These are phyloP conservation scores for Brachyptera risi DNA, from an alignment of 2,888 invertebrate species.

Conservation along the genomic window DNA sequence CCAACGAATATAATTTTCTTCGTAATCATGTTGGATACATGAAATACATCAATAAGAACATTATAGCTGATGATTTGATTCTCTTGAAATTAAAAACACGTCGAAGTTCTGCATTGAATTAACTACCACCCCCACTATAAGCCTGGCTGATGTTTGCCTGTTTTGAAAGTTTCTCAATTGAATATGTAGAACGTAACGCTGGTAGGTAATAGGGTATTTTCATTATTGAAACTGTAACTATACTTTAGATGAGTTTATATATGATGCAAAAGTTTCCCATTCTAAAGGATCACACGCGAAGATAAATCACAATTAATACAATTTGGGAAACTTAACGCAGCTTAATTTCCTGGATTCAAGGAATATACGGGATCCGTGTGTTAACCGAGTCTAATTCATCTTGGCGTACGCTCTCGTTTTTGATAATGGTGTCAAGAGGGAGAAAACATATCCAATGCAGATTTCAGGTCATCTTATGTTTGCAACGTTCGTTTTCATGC, in stretches of 20 bases:
- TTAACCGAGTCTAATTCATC: too few species aligned
- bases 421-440: neutral
- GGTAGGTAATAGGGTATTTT: too few species aligned
- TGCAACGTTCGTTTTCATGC: too few species aligned
- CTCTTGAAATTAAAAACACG: too few species aligned
- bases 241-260: too few species aligned
- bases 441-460: too few species aligned
- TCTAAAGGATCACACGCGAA: neutral
- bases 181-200: too few species aligned
- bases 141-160: constrained; percentile 12
- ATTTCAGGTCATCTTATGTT: too few species aligned
- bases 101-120: neutral
- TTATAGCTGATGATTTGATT: too few species aligned
- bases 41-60: too few species aligned
- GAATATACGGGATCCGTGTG: neutral
- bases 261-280: constrained; percentile 6
- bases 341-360: constrained; percentile 2
- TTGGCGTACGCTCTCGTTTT: neutral
- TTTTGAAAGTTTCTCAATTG: constrained; percentile 10
- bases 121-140: neutral
- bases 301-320: constrained; percentile 17
- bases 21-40: too few species aligned
- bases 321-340: neutral
- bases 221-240: constrained; percentile 18
- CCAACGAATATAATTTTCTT: too few species aligned